These are phyloP conservation scores for Chromis chromis DNA, from an alignment of 2,797 vertebrate genomes.

Conservation along the genomic window DNA sequence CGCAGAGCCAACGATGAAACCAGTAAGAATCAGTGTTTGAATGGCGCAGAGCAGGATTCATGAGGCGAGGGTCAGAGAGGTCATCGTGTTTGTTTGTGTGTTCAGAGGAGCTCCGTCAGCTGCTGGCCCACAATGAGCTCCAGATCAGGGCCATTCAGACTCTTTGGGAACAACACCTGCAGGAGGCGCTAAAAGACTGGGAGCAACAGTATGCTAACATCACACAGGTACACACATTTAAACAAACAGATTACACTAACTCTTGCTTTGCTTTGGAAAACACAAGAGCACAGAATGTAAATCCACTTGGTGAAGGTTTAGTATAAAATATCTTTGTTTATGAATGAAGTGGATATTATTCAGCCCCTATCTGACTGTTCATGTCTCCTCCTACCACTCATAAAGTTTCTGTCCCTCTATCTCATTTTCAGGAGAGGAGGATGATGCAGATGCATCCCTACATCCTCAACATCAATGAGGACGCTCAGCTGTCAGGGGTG, in stretches of 20 bases:
- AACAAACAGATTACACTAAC: constrained; percentile 8
- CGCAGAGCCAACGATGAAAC: constrained; percentile 83
- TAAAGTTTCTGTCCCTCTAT: neutral
- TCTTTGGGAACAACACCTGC: constrained; percentile 89
- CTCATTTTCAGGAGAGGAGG: constrained; percentile 83
- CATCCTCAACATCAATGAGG: constrained; percentile 91
- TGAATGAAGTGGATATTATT: neutral
- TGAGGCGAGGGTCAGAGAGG: neutral
- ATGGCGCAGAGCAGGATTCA: neutral
- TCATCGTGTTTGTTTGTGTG: constrained; percentile 13
- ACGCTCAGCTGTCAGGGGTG: constrained; percentile 90
- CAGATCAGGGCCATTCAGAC: constrained; percentile 84
- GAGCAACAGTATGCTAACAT: constrained; percentile 85
- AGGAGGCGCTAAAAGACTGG: constrained; percentile 89
- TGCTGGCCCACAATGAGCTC: constrained; percentile 85
- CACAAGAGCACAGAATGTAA: neutral
- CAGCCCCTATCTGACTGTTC: neutral
- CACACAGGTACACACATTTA: constrained; percentile 82
- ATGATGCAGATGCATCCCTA: constrained; percentile 90
- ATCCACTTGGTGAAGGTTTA: neutral
- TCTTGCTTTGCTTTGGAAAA: no score
- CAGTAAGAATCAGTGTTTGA: constrained; percentile 69
- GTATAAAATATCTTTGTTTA: neutral
- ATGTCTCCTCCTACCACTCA: neutral
- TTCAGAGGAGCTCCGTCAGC: constrained; percentile 84